phyloP scores from a whole-genome alignment of 2,888 invertebrate genomes.

The Rhingia campestris region DNA sequence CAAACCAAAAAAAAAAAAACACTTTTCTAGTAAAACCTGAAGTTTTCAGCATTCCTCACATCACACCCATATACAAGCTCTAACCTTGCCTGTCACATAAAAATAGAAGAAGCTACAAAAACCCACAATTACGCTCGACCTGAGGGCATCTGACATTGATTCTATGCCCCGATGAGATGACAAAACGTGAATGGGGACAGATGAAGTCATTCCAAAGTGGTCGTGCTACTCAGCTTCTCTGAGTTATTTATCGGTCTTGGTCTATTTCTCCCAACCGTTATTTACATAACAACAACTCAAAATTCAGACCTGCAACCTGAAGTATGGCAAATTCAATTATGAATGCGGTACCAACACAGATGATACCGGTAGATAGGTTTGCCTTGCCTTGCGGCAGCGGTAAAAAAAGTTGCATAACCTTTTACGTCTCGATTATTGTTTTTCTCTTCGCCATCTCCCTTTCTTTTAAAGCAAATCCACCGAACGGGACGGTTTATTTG shows the following conservation, averaged over 20 bases:
- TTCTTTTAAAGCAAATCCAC: slow-evolving; percentile 11
- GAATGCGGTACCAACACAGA: neutral
- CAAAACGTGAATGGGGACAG: slow-evolving; percentile 28
- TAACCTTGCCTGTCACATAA: slow-evolving; percentile 1
- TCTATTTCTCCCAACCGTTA: slow-evolving; percentile 5
- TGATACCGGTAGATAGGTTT: slow-evolving; percentile 15
- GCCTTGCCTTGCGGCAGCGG: neutral
- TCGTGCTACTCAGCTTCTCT: neutral
- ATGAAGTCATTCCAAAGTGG: slow-evolving; percentile 30
- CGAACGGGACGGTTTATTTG: neutral
- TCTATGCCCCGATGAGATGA: slow-evolving; percentile 11
- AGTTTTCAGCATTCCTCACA: no score
- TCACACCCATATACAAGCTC: slow-evolving; percentile 1
- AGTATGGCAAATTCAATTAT: neutral
- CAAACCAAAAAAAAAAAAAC: no score
- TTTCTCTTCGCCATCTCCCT: slow-evolving; percentile 1
- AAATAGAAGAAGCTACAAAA: slow-evolving; percentile 8
- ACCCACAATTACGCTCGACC: slow-evolving; percentile 10
- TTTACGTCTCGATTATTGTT: slow-evolving; percentile 17
- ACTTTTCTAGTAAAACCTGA: no score
- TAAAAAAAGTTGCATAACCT: slow-evolving; percentile 37
- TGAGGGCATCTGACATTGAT: slow-evolving; percentile 34
- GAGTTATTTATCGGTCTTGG: slow-evolving; percentile 14
- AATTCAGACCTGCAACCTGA: neutral
- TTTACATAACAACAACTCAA: slow-evolving; percentile 18